These are phyloP conservation scores for Syngnathus acus DNA, from an alignment of 2,797 vertebrate species.

Conservation along the genomic window DNA sequence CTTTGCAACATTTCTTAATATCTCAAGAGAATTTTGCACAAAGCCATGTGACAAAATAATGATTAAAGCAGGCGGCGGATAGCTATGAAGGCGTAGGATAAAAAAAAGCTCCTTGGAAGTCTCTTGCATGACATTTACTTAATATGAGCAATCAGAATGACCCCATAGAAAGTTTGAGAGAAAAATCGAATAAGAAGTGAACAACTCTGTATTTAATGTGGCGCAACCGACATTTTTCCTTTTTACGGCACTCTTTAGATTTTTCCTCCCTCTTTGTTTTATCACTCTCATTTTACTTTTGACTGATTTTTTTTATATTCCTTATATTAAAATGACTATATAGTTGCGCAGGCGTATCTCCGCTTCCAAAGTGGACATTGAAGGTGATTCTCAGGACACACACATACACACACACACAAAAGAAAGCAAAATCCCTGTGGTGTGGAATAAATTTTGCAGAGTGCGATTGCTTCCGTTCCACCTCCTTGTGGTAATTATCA, in stretches of 20 bases:
- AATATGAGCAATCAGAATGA: background rate
- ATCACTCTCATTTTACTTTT: background rate
- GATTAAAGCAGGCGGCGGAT: background rate
- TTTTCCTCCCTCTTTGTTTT: background rate
- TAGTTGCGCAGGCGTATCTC: slow-evolving; percentile 1
- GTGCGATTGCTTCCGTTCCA: slow-evolving; percentile 64
- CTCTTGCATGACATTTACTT: background rate
- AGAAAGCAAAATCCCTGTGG: slow-evolving; percentile 42
- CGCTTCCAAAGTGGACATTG: slow-evolving; percentile 24
- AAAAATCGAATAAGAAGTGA: background rate
- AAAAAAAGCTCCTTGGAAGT: background rate
- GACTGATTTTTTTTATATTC: background rate
- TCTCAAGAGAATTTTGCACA: background rate
- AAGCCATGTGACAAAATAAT: background rate
- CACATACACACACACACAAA: no score
- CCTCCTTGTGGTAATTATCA: slow-evolving; percentile 66
- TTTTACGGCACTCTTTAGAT: background rate
- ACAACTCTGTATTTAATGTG: background rate
- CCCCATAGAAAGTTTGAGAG: background rate
- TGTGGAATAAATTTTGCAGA: slow-evolving; percentile 57
- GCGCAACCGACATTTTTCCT: background rate
- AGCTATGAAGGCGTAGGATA: background rate
- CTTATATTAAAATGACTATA: background rate
- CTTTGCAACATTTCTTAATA: background rate
- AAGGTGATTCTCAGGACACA: slow-evolving; percentile 51